Percentiles rank a stretch among this genome's conserved stretches.
Conservation (phyloP, 1,140 invertebrate genomes). For the Conopomorpha cramerella region DNA sequence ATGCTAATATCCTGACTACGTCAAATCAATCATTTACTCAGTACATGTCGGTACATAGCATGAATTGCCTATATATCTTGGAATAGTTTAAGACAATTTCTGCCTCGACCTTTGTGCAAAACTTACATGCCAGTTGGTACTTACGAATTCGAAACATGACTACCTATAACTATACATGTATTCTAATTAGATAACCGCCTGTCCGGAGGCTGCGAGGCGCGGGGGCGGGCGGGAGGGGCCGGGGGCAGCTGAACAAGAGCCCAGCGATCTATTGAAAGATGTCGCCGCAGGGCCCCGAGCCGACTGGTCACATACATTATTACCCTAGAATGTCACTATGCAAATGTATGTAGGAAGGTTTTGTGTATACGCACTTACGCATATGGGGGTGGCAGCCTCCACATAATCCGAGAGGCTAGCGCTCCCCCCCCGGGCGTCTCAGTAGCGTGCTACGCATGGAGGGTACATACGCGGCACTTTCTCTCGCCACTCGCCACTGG, state of each 20-base stretch:
- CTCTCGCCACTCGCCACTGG: slow-evolving; percentile 50
- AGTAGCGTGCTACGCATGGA: slow-evolving; percentile 51
- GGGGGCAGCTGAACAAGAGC: slow-evolving; percentile 13
- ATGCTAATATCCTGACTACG: too few species aligned
- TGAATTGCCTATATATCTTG: too few species aligned
- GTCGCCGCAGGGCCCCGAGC: slow-evolving; percentile 26
- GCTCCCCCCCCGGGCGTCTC: slow-evolving; percentile 24
- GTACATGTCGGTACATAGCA: too few species aligned
- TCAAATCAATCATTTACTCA: too few species aligned
- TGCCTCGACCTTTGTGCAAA: too few species aligned
- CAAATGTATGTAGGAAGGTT: slow-evolving; percentile 56
- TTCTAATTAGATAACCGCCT: slow-evolving; percentile 21
- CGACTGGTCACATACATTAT: slow-evolving; percentile 54
- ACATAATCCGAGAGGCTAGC: slow-evolving; percentile 37
- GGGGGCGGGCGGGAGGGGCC: slow-evolving; percentile 5
- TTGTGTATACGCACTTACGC: slow-evolving; percentile 54
- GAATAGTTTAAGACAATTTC: too few species aligned
- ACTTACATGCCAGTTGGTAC: too few species aligned
- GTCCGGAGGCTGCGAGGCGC: slow-evolving; percentile 7
- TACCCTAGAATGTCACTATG: slow-evolving; percentile 54
- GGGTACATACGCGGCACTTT: slow-evolving; percentile 52
- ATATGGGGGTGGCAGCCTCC: slow-evolving; percentile 41
- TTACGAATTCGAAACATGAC: too few species aligned
- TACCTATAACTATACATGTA: too few species aligned
- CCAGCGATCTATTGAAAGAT: slow-evolving; percentile 39